phyloP scores from a whole-genome alignment of 2,797 vertebrate genomes.

The Chelmon rostratus region DNA sequence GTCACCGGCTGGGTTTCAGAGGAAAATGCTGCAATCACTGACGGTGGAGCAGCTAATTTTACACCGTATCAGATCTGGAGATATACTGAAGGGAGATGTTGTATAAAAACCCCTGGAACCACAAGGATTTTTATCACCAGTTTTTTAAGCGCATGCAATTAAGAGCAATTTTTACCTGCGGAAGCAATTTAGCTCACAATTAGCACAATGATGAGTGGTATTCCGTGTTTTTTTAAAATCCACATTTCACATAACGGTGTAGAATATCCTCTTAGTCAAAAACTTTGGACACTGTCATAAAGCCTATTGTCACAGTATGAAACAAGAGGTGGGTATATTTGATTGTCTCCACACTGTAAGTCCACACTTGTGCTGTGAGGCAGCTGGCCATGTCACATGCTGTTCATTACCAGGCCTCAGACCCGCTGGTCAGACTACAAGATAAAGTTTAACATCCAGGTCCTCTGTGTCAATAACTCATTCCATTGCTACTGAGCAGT shows the following conservation, averaged over 20 bases:
- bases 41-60: neutral
- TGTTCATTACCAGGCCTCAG: slow-evolving; percentile 33
- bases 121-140: neutral
- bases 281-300: neutral
- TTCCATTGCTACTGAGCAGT: slow-evolving; percentile 27
- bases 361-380: slow-evolving; percentile 26
- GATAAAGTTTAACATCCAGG: slow-evolving; percentile 55
- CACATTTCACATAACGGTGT: neutral
- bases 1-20: slow-evolving; percentile 11
- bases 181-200: neutral
- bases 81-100: neutral
- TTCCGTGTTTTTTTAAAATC: neutral
- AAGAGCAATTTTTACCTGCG: neutral
- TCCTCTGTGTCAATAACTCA: slow-evolving; percentile 63
- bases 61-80: neutral
- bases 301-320: neutral
- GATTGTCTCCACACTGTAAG: neutral
- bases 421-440: slow-evolving; percentile 51
- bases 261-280: neutral
- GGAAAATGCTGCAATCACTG: neutral
- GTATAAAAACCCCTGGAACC: neutral
- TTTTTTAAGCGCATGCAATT: neutral
- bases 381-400: slow-evolving; percentile 58
- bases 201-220: neutral
- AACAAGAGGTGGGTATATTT: neutral